Evolutionary conservation across 1,140 invertebrate species (phyloP), one percentile per base, ranked within the genome.

Genomic region (Galleria mellonella): DNA sequence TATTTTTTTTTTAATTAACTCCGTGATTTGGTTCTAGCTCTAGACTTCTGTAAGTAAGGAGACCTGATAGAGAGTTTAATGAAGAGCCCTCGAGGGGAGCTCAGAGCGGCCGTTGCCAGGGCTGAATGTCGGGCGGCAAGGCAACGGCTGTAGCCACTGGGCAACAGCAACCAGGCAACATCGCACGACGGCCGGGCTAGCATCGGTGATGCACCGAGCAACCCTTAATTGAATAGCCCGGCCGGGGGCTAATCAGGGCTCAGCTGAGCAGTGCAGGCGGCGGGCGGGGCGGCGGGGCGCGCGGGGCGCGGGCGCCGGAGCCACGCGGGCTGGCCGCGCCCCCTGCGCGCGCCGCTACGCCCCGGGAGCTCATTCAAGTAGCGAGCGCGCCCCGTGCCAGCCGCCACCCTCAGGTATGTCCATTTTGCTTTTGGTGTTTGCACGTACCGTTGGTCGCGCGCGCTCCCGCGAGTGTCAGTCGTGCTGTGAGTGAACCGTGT

Each of bases 361-460:
- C 72, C 78, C 60, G 65, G 61, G 45, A 51, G 54, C 76, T 81
- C 78, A 83, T 83, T 83, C 79, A 83, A 81, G 76, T 81, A 72
- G 68, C 71, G 65, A 83, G 74, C 74, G 72, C 76, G 71, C 79
- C 72, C 68, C 62, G 73, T 76, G 51, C 72, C 79, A 82, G 79
- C 77, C 79, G 79, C 73, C 68, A 76, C 70, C 67, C 76, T 71
- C 79, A 83, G 79, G 79, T 83, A 83, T 74, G 79, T 82, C 70
- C 79, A 83, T 79, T 83, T 82, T 76, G 77, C 77, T 84, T 78
- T 78, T 79, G 81, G 75, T 82, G 81, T 79, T 71, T 67, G 76
- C 66, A 65, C 76, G 77, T 62, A 58, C 58, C 57, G 60, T 52
- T 46, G 50, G 52, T 59, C 55, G 67, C 61, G 65, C 70, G 73